Evolutionary conservation across 2,888 invertebrate genomes (phyloP).

Genomic region (Uloborus plumipes): DNA sequence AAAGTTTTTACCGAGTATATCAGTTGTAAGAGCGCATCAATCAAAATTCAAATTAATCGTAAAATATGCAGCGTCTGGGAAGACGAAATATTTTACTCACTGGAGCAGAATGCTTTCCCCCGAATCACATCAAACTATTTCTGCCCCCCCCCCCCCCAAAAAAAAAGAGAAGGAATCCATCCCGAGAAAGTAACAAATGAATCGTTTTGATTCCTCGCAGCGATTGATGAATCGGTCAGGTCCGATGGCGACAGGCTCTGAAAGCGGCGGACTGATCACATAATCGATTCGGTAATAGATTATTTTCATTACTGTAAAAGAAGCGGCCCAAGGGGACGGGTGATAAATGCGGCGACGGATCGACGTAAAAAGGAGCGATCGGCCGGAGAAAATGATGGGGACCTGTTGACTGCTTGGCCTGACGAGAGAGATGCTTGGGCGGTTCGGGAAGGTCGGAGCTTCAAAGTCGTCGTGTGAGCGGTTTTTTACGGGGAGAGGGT

Average conservation of each 20-base stretch:
- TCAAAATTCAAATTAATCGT: no score
- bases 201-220: constrained; percentile 24
- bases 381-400: constrained; percentile 28
- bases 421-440: neutral
- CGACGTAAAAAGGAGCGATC: constrained; percentile 56
- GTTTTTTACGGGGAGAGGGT: no score
- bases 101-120: no score
- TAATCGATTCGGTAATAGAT: constrained; percentile 63
- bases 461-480: no score
- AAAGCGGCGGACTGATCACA: constrained; percentile 53
- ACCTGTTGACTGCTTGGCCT: constrained; percentile 31
- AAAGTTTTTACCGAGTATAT: no score
- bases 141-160: no score
- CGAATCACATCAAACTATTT: no score
- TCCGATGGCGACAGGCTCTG: constrained; percentile 43
- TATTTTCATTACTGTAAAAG: constrained; percentile 64
- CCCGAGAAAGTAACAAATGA: constrained; percentile 34
- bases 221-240: constrained; percentile 56
- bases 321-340: constrained; percentile 23
- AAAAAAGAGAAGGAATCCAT: no score
- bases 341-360: constrained; percentile 61
- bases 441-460: neutral
- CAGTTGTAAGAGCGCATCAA: no score
- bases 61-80: no score
- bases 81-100: no score